phyloP scores from a whole-genome alignment of 2,113 vertebrate genomes.

The Semnornis frantzii region DNA sequence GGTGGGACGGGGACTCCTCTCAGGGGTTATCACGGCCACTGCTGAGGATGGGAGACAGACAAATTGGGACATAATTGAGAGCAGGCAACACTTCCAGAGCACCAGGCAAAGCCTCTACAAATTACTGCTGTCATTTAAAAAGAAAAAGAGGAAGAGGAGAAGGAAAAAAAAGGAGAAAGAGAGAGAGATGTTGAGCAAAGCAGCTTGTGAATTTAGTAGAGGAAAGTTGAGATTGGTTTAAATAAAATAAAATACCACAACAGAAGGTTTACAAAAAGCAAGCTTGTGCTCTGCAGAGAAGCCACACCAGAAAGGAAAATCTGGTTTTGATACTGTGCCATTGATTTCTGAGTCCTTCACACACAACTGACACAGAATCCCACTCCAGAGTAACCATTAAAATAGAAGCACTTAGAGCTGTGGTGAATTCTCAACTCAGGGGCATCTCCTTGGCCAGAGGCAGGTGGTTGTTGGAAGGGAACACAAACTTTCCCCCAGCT shows the following conservation, averaged over 20 bases:
- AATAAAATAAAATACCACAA: neutral
- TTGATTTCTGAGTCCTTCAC: neutral
- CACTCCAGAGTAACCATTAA: neutral
- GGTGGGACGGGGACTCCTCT: conserved; percentile 88
- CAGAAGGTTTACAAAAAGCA: conserved; percentile 43
- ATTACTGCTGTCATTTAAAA: neutral
- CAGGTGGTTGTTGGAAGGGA: neutral
- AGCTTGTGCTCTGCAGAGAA: conserved; percentile 55
- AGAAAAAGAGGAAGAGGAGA: neutral
- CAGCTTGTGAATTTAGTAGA: conserved; percentile 31
- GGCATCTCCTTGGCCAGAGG: neutral
- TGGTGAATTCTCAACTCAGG: neutral
- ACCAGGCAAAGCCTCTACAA: neutral
- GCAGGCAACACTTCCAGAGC: neutral
- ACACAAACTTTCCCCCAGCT: neutral
- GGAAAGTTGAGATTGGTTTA: neutral
- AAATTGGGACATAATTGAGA: conserved; percentile 1
- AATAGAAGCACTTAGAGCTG: neutral
- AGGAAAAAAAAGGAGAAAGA: neutral
- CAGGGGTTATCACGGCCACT: conserved; percentile 85
- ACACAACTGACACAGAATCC: neutral
- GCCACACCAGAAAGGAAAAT: conserved; percentile 51
- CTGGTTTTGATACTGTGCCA: neutral
- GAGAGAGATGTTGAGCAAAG: conserved; percentile 50
- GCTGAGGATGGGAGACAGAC: conserved; percentile 19